Evolutionary conservation across 2,113 vertebrate genomes (phyloP).

Genomic region (Falco punctatus): DNA sequence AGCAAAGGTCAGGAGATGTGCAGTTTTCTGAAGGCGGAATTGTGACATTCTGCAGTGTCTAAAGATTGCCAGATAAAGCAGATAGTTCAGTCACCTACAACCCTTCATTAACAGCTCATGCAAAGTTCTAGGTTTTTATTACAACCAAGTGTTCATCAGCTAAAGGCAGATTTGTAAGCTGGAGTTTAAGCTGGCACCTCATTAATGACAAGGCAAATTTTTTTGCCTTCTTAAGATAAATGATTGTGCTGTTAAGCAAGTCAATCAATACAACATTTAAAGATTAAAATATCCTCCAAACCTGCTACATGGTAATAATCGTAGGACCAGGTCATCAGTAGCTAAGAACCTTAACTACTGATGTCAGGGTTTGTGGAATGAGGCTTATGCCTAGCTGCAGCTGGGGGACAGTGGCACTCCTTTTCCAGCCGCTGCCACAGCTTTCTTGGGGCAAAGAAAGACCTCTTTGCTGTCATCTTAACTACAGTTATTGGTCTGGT

Average conservation of each 20-base stretch:
- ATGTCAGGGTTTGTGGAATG: not conserved
- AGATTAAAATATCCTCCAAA: not conserved
- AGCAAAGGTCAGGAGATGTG: conserved; percentile 76
- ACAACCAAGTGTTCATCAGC: not conserved
- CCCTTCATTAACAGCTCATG: not conserved
- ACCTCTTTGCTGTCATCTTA: not conserved
- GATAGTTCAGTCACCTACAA: not conserved
- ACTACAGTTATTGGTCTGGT: not conserved
- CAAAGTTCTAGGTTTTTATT: not conserved
- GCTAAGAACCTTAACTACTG: not conserved
- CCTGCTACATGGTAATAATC: not conserved
- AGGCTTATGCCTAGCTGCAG: not conserved
- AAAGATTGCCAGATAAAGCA: conserved; percentile 40
- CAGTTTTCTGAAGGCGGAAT: conserved; percentile 79
- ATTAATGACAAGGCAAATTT: not conserved
- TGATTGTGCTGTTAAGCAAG: not conserved
- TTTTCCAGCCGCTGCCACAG: not conserved
- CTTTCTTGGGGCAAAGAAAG: not conserved
- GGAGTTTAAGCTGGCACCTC: not conserved
- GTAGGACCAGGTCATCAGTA: not conserved
- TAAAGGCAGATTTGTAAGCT: not conserved
- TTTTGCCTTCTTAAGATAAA: not conserved
- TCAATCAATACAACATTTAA: not conserved
- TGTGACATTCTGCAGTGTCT: conserved; percentile 83
- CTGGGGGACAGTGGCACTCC: not conserved